Evolutionary conservation across 2,888 invertebrate species (phyloP).

Genomic region (Anagyrus pseudococci): DNA sequence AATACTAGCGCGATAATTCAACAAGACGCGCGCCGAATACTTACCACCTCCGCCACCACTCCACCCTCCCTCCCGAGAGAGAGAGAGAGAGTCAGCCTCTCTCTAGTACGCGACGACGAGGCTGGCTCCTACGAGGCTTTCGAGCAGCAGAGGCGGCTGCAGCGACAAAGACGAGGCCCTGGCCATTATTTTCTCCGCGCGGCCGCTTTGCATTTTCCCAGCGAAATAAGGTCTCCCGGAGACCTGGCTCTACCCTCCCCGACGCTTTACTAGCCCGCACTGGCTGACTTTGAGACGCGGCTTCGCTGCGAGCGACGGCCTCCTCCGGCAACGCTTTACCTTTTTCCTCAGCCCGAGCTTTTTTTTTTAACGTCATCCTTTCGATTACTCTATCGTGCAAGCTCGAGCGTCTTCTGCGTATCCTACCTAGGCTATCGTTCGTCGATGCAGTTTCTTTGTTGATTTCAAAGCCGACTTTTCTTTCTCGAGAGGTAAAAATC

Average conservation of each 20-base stretch:
- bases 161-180: constrained; percentile 14
- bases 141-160: constrained; percentile 29
- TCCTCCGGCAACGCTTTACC: too few relatives aligned
- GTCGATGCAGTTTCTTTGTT: too few relatives aligned
- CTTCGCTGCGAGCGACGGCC: too few relatives aligned
- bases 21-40: constrained; percentile 55
- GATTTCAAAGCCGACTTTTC: too few relatives aligned
- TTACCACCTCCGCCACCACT: constrained; percentile 44
- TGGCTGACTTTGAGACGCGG: constrained; percentile 38
- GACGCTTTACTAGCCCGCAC: constrained; percentile 39
- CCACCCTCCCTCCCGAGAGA: constrained; percentile 11
- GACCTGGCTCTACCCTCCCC: constrained; percentile 36
- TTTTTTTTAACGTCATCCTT: too few relatives aligned
- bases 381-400: too few relatives aligned
- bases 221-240: constrained; percentile 42
- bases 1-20: constrained; percentile 56
- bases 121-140: constrained; percentile 8
- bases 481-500: too few relatives aligned
- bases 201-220: constrained; percentile 44
- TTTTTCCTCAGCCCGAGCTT: too few relatives aligned
- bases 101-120: too few relatives aligned
- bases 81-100: constrained; percentile 7
- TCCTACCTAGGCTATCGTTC: too few relatives aligned
- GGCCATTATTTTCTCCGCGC: constrained; percentile 46
- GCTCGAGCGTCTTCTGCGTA: too few relatives aligned